Evolutionary conservation across 2,888 invertebrate species (phyloP), one percentile per base, ranked within the genome.

Genomic region (Colletes collaris): DNA sequence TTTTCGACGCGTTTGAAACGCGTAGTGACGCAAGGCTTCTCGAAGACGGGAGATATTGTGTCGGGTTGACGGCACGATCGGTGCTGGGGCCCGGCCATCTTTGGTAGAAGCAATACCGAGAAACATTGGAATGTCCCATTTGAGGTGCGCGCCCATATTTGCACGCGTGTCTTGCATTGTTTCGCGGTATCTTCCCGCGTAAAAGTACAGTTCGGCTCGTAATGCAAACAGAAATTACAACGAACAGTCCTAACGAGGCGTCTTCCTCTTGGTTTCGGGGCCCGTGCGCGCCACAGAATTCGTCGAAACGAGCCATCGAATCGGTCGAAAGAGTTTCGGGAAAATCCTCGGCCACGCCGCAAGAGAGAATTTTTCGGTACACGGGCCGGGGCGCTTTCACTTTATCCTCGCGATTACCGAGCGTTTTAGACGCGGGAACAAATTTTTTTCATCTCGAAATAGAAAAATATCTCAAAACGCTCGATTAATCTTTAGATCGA

Each of bases 41-140:
- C 79, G 70, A 78, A 77, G 68, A 63, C 58, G 27, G 16, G 66
- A 79, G 72, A 72, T 79, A 79, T 79, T 58, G 79, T 67, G 68
- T 56, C 73, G 70, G 76, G 79, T 72, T 70, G 83, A 79, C 73
- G 77, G 70, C 72, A 67, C 72, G 82, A 84, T 86, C 86, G 71
- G 63, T 73, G 68, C 68, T 65, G 75, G 70, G 67, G 74, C 72
- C 75, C 70, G 70, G 76, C 88, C 88, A 88, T 87, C 86, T 89
- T 88, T 87, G 88, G 88, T 88, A 84, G 88, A 84, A 88, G 88
- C 86, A 88, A 91, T 91, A 91, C 91, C 90, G 86, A 91, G 91
- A 91, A 92, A 88, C 91, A 90, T 89, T 87, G 91, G 92, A 92
- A 92, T 92, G 92, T 91, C 89, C 92, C 92, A 92, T 92, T 92